A percentile compares a stretch with the other conserved stretches of the same genome.
Conservation (phyloP, 30 jellyfish, hydroid and myxozoan genomes). For the Nemopilema nomurai region DNA sequence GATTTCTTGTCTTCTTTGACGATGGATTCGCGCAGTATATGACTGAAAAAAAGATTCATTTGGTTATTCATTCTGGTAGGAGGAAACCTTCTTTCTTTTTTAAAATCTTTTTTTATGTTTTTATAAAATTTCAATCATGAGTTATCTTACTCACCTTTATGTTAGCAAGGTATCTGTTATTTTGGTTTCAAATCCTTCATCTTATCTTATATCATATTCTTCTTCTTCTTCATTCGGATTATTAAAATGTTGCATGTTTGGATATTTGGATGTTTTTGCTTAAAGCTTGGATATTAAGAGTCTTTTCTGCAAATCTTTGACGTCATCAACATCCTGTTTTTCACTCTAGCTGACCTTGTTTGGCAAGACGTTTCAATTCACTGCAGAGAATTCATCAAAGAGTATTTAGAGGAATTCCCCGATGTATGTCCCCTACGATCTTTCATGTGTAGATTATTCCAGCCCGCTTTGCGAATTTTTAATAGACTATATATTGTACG, state of each 20-base stretch:
- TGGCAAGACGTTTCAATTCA: constrained; percentile 91
- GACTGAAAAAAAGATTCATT: constrained; percentile 66
- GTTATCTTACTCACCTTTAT: neutral
- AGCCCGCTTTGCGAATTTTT: neutral
- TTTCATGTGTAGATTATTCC: neutral
- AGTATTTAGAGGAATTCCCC: constrained; percentile 89
- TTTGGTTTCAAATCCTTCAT: too few species aligned
- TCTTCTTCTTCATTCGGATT: too few species aligned
- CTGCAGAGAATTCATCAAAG: constrained; percentile 82
- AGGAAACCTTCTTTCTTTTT: neutral
- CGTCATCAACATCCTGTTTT: neutral
- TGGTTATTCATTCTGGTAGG: constrained; percentile 70
- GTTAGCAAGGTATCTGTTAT: neutral
- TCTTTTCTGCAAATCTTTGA: neutral
- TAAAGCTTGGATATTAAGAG: too few species aligned
- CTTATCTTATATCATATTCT: too few species aligned
- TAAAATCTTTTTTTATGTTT: too few species aligned
- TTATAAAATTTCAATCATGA: too few species aligned
- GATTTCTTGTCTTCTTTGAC: constrained; percentile 82
- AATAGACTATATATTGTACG: too few species aligned
- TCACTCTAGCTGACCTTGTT: constrained; percentile 71
- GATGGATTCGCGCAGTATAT: constrained; percentile 87
- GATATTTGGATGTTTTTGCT: too few species aligned
- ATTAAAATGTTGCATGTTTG: too few species aligned
- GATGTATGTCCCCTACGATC: constrained; percentile 35